A percentile compares a stretch with the other conserved stretches of the same genome.
These are phyloP conservation scores for Oceanites oceanicus DNA, from an alignment of 2,113 vertebrate species.

Conservation along the genomic window DNA sequence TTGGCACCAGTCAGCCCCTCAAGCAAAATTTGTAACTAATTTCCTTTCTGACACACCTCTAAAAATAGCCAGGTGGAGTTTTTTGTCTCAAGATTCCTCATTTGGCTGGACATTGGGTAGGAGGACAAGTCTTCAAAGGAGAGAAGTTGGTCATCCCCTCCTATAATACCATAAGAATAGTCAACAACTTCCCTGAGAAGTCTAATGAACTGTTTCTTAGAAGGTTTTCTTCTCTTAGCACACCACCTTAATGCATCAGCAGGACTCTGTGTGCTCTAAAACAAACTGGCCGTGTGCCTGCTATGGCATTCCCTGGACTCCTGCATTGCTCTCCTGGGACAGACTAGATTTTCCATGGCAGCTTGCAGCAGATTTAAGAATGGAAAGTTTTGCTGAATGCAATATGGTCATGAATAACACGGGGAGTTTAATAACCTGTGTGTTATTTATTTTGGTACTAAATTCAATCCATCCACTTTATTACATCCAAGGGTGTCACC, in stretches of 20 bases:
- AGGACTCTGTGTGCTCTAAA: background rate
- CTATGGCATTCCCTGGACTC: background rate
- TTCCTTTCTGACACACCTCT: background rate
- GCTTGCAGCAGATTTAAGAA: slow-evolving; percentile 11
- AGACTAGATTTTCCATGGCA: background rate
- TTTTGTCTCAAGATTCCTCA: background rate
- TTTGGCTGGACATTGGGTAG: background rate
- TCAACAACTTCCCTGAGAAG: background rate
- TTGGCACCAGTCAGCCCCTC: background rate
- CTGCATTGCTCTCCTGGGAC: background rate
- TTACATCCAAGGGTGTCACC: slow-evolving; percentile 33
- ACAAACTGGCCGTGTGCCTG: background rate
- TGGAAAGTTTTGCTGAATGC: slow-evolving; percentile 44
- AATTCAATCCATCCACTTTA: slow-evolving; percentile 46
- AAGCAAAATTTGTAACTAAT: background rate
- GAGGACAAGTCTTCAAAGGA: background rate
- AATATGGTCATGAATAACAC: slow-evolving; percentile 41
- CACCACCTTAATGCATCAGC: background rate
- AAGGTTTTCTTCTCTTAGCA: background rate
- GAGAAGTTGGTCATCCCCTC: background rate
- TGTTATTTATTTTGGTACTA: slow-evolving; percentile 54
- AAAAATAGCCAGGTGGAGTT: background rate
- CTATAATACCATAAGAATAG: background rate
- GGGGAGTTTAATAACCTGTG: slow-evolving; percentile 9
- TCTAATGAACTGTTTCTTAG: background rate